Conservation (phyloP, 2,113 vertebrate genomes). For the western clawed frog (Xenopus tropicalis) region UCB_Xtro_10.0 CM004444.2:23908501-23909000, state of each 20-base stretch:
- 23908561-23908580: conserved; percentile 69
- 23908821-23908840: conserved; percentile 47
- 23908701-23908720: conserved; percentile 83
- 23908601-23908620: conserved; percentile 82
- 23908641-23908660: conserved; percentile 78
- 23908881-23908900: conserved; percentile 37
- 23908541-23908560: conserved; percentile 75
- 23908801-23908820: conserved; percentile 52
- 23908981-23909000: conserved; percentile 51
- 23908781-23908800: conserved; percentile 58
- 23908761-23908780: conserved; percentile 52
- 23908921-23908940: conserved; percentile 21
- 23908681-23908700: conserved; percentile 80
- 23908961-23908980: conserved; percentile 51
- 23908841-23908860: conserved; percentile 45
- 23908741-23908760: conserved; percentile 64
- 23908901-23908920: conserved; percentile 26
- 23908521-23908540: conserved; percentile 55
- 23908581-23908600: conserved; percentile 79
- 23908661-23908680: conserved; percentile 75
- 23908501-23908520: conserved; percentile 63
- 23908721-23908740: conserved; percentile 70
- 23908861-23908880: conserved; percentile 47
- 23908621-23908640: conserved; percentile 67
- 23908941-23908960: conserved; percentile 44